phyloP scores from a whole-genome alignment of 2,113 vertebrate species.

The Neogobius melanostomus region DNA sequence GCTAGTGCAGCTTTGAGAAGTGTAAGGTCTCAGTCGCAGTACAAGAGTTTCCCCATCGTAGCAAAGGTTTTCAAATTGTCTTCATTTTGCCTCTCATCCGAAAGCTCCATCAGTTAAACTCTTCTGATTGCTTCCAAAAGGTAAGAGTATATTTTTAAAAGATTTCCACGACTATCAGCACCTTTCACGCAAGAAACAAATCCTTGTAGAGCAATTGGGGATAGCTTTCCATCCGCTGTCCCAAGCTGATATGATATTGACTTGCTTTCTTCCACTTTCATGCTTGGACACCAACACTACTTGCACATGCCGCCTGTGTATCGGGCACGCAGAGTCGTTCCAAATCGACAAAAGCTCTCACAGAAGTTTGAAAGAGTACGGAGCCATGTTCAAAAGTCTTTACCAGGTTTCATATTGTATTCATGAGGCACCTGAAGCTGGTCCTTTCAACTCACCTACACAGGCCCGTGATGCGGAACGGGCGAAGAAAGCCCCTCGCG shows the following conservation, averaged over 20 bases:
- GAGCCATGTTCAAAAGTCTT: slow-evolving; percentile 30
- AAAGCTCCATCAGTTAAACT: too few species aligned
- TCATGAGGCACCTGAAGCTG: slow-evolving; percentile 65
- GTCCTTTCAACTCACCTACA: slow-evolving; percentile 56
- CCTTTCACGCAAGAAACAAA: background rate
- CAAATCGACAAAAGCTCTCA: slow-evolving; percentile 54
- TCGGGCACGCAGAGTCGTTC: slow-evolving; percentile 41
- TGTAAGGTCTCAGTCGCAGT: too few species aligned
- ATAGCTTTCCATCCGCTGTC: background rate
- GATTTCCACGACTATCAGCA: too few species aligned
- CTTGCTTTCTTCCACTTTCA: background rate
- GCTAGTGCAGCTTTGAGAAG: too few species aligned
- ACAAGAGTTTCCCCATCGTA: too few species aligned
- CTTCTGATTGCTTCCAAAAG: too few species aligned
- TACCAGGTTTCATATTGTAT: slow-evolving; percentile 45
- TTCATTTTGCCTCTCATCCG: too few species aligned
- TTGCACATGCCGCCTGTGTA: slow-evolving; percentile 10
- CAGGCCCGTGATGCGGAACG: slow-evolving; percentile 29
- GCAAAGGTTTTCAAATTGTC: too few species aligned
- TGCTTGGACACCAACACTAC: slow-evolving; percentile 18
- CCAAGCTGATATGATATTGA: background rate
- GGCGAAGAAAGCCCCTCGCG: slow-evolving; percentile 31
- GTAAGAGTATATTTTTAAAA: too few species aligned
- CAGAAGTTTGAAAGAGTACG: slow-evolving; percentile 35
- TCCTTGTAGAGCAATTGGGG: background rate